A percentile compares a stretch with the other conserved stretches of the same genome.
Evolutionary conservation across 2,113 vertebrate genomes (phyloP).

Genomic region (Ramphastos sulfuratus): DNA sequence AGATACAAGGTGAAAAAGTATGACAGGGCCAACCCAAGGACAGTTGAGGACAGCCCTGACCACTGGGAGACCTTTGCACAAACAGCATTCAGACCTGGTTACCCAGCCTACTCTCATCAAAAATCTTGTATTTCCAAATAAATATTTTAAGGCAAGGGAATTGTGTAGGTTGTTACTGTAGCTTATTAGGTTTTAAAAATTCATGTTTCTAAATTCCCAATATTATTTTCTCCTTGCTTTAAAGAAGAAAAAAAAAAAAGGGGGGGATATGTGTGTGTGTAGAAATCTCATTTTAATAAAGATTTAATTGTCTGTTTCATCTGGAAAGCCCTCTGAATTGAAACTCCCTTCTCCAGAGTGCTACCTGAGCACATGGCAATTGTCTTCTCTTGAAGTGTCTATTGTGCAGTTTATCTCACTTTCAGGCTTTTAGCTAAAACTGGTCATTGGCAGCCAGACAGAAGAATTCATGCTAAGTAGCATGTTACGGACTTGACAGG

Average conservation of each 20-base stretch:
- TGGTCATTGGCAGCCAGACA: background rate
- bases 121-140: constrained; percentile 42
- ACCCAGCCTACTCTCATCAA: background rate
- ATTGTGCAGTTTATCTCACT: constrained; percentile 17
- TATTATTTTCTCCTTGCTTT: constrained; percentile 50
- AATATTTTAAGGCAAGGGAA: constrained; percentile 60
- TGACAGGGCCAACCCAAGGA: background rate
- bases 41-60: background rate
- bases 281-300: background rate
- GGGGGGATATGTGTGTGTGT: fast-evolving
- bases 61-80: background rate
- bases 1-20: background rate
- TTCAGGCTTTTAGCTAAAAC: constrained; percentile 22
- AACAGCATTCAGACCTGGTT: background rate
- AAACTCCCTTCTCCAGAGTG: constrained; percentile 12
- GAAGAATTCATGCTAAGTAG: constrained; percentile 1
- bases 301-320: constrained; percentile 38
- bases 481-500: background rate
- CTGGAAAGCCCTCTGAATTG: constrained; percentile 21
- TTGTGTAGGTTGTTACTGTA: constrained; percentile 35
- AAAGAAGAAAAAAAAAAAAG: background rate
- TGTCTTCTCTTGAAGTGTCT: constrained; percentile 26
- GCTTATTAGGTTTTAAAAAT: constrained; percentile 69
- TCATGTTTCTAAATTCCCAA: constrained; percentile 57
- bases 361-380: background rate